Percentiles rank a stretch among this genome's conserved stretches.
These are phyloP conservation scores for Xenus cinereus DNA, from an alignment of 2,113 vertebrate species.

Conservation along the genomic window DNA sequence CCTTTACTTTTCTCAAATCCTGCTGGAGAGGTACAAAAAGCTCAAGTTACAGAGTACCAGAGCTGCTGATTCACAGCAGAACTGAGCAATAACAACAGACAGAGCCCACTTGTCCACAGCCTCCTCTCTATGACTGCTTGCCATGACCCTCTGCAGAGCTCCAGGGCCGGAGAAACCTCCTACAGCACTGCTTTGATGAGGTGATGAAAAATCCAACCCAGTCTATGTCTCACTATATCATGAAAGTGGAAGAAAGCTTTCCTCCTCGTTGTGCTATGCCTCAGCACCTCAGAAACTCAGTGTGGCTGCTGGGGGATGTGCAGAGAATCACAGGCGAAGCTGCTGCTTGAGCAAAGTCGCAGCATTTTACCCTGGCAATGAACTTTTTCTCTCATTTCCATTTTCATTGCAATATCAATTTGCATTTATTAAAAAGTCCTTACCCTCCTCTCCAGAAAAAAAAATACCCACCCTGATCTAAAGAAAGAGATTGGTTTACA, in stretches of 20 bases:
- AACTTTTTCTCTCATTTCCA: constrained; percentile 55
- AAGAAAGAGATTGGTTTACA: constrained; percentile 61
- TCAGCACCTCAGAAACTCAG: neutral
- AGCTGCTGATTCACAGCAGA: neutral
- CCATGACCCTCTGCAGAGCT: neutral
- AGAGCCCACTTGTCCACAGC: neutral
- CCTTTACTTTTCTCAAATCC: neutral
- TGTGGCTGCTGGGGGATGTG: neutral
- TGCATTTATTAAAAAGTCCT: constrained; percentile 64
- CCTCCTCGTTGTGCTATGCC: neutral
- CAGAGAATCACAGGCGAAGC: neutral
- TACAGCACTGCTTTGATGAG: neutral
- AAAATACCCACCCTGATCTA: neutral
- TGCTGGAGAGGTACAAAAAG: neutral
- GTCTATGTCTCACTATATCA: accelerated
- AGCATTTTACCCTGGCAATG: constrained; percentile 26
- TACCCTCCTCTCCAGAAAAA: neutral
- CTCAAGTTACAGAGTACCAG: neutral
- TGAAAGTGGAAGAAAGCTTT: neutral
- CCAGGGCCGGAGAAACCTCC: neutral
- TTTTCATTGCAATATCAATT: constrained; percentile 61
- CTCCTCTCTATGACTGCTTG: neutral
- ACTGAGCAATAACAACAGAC: neutral
- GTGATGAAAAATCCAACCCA: neutral
- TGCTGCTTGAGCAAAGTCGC: neutral